Conservation (phyloP, 1,140 invertebrate species). For the Brachionus calyciflorus region DNA sequence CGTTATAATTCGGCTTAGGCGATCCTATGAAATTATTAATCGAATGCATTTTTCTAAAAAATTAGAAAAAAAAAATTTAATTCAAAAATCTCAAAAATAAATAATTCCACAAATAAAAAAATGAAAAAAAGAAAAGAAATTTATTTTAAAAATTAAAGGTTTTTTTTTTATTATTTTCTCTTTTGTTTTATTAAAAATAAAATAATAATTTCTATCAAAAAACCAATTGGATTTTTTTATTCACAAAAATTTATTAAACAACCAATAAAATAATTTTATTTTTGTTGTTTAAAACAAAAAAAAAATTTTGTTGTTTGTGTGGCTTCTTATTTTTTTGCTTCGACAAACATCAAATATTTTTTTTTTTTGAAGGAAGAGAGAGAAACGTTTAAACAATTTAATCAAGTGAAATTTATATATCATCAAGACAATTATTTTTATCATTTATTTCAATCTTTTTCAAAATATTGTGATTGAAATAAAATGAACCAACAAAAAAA, state of each 20-base stretch:
- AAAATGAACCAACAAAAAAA: neutral
- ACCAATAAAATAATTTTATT: neutral
- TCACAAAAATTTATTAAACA: neutral
- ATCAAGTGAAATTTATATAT: slow-evolving; percentile 44
- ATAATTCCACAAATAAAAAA: slow-evolving; percentile 35
- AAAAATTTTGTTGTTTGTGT: neutral
- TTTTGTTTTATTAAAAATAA: slow-evolving; percentile 8
- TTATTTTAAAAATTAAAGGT: neutral
- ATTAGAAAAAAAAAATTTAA: slow-evolving; percentile 6
- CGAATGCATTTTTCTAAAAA: slow-evolving; percentile 38
- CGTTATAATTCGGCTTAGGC: neutral
- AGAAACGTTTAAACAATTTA: slow-evolving; percentile 29
- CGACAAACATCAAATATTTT: slow-evolving; percentile 23
- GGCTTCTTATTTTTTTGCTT: neutral
- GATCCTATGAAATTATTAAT: slow-evolving; percentile 24
- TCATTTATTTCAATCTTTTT: slow-evolving; percentile 37
- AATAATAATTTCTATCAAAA: neutral
- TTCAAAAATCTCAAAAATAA: slow-evolving; percentile 41
- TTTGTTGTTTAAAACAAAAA: too few relatives aligned
- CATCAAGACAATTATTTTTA: slow-evolving; percentile 33
- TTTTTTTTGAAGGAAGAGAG: neutral
- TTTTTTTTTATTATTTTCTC: neutral
- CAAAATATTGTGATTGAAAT: neutral
- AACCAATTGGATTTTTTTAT: slow-evolving; percentile 2
- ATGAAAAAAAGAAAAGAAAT: neutral